Conservation (phyloP, 1,140 invertebrate genomes). For the Hyles euphorbiae region DNA sequence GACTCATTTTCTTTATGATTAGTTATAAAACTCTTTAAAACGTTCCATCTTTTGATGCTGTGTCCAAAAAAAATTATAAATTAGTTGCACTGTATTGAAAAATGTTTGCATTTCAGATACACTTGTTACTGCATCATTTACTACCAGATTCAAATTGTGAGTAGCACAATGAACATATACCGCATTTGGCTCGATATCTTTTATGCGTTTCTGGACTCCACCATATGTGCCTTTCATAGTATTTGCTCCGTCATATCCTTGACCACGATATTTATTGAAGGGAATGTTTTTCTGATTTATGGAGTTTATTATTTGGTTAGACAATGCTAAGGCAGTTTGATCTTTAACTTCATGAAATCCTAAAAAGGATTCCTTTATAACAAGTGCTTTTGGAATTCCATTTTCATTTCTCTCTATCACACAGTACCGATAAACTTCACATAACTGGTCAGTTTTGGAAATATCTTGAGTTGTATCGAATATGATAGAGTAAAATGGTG, state of each 20-base stretch:
- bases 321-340: conserved; percentile 29
- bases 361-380: conserved; percentile 26
- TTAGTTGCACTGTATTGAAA: conserved; percentile 25
- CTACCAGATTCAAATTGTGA: conserved; percentile 31
- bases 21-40: conserved; percentile 22
- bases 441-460: conserved; percentile 25
- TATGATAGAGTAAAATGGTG: conserved; percentile 28
- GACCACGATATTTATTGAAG: conserved; percentile 22
- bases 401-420: conserved; percentile 27
- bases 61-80: conserved; percentile 30
- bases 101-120: conserved; percentile 25
- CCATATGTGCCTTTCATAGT: conserved; percentile 25
- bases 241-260: conserved; percentile 25
- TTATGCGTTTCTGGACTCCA: conserved; percentile 30
- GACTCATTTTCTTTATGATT: conserved; percentile 15
- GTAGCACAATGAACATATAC: conserved; percentile 27
- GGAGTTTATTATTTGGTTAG: conserved; percentile 27
- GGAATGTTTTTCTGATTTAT: conserved; percentile 29
- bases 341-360: conserved; percentile 26
- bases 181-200: conserved; percentile 24
- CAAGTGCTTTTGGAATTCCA: conserved; percentile 24
- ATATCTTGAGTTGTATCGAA: conserved; percentile 33
- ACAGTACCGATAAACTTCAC: conserved; percentile 26
- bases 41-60: conserved; percentile 27
- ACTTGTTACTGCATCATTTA: conserved; percentile 29